Conservation (phyloP, 1,140 invertebrate species). For the Lepidurus apus region DNA sequence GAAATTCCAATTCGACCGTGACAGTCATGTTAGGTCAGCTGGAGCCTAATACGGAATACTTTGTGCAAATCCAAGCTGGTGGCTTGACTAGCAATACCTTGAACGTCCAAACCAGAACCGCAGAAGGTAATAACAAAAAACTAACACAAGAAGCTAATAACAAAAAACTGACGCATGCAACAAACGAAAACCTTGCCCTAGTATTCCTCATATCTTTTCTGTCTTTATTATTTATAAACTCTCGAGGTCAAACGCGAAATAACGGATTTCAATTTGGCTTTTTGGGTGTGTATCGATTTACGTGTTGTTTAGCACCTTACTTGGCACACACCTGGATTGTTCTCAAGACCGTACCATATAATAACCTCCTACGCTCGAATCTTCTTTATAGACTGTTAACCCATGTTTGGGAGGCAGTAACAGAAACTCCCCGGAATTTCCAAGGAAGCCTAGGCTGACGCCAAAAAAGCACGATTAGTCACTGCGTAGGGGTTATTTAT, state of each 20-base stretch:
- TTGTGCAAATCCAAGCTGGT: conserved; percentile 11
- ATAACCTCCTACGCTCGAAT: too few relatives aligned
- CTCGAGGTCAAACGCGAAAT: not conserved
- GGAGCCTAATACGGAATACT: conserved; percentile 14
- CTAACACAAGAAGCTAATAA: not conserved
- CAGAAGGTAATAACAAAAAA: not conserved
- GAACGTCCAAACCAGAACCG: conserved; percentile 23
- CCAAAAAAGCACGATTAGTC: too few relatives aligned
- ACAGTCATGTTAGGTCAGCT: not conserved
- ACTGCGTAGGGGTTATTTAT: too few relatives aligned
- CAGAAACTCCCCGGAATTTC: too few relatives aligned
- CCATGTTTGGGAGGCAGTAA: too few relatives aligned
- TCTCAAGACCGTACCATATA: not conserved
- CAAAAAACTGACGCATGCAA: not conserved
- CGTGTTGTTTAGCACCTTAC: not conserved
- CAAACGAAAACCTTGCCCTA: not conserved
- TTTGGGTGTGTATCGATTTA: not conserved
- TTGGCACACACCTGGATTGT: not conserved
- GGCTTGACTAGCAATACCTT: conserved; percentile 16
- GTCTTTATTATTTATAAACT: not conserved
- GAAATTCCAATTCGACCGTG: conserved; percentile 11
- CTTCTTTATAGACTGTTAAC: too few relatives aligned
- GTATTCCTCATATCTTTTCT: not conserved
- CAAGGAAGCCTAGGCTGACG: too few relatives aligned
- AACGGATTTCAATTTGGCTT: not conserved